These are phyloP conservation scores for Accipiter virgatus DNA, from an alignment of 2,113 vertebrate species.

Conservation along the genomic window DNA sequence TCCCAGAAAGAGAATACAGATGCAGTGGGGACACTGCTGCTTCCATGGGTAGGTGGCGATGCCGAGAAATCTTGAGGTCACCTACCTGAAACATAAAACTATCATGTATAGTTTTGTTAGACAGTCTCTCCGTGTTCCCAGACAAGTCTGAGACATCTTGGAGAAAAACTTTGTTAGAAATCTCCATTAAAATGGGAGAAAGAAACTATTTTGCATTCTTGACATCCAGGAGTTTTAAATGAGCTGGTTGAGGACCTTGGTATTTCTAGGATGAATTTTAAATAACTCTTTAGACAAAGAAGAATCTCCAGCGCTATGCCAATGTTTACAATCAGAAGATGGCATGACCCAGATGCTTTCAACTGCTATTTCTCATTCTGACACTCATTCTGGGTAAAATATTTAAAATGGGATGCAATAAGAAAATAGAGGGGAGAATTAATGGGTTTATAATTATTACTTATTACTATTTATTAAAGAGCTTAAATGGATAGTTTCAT, in stretches of 20 bases:
- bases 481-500: neutral
- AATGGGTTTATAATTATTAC: slow-evolving; percentile 10
- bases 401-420: neutral
- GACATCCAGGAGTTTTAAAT: neutral
- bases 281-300: neutral
- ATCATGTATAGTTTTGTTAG: neutral
- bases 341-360: neutral
- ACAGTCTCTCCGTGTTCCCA: neutral
- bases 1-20: neutral
- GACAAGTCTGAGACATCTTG: neutral
- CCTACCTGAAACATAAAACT: neutral
- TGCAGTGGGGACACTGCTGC: neutral
- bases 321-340: slow-evolving; percentile 9
- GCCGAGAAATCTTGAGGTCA: neutral
- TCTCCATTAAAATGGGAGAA: neutral
- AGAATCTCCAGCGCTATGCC: neutral
- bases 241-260: neutral
- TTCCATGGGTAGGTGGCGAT: neutral
- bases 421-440: neutral
- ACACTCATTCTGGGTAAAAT: neutral
- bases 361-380: neutral
- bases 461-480: neutral
- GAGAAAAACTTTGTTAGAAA: neutral
- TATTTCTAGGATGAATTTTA: neutral
- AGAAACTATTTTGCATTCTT: neutral